Percentiles rank a stretch among this genome's conserved stretches.
Conservation (phyloP, 2,113 vertebrate species). For the Dicaeum eximium region DNA sequence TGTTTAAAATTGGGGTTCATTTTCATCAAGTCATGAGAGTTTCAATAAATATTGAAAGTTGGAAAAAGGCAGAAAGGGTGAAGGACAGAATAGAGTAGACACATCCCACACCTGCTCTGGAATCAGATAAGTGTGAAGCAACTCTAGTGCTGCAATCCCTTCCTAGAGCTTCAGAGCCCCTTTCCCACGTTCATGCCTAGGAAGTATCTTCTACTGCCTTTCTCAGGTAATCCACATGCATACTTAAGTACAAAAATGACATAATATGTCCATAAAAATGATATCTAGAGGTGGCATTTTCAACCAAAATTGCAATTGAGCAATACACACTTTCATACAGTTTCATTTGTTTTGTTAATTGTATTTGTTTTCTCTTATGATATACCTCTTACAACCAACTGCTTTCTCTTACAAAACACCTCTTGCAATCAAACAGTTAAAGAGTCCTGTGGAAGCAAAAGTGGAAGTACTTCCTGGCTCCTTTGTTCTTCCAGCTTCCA, state of each 20-base stretch:
- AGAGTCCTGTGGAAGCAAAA: background rate
- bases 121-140: background rate
- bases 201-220: background rate
- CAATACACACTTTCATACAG: background rate
- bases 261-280: background rate
- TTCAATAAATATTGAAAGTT: background rate
- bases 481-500: background rate
- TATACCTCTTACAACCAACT: background rate
- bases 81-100: background rate
- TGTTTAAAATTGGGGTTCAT: background rate
- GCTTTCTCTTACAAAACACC: background rate
- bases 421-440: background rate
- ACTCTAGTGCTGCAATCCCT: background rate
- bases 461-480: fast-evolving
- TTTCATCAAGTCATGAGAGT: background rate
- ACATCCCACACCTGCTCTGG: background rate
- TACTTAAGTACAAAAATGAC: background rate
- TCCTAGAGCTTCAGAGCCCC: background rate
- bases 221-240: background rate
- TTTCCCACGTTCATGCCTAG: background rate
- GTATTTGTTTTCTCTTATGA: background rate
- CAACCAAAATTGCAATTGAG: background rate
- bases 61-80: background rate
- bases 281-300: background rate
- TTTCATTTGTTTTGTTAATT: background rate